These are phyloP conservation scores for Drosophila simulans DNA, from an alignment of 1,140 invertebrate genomes.

Conservation along the genomic window DNA sequence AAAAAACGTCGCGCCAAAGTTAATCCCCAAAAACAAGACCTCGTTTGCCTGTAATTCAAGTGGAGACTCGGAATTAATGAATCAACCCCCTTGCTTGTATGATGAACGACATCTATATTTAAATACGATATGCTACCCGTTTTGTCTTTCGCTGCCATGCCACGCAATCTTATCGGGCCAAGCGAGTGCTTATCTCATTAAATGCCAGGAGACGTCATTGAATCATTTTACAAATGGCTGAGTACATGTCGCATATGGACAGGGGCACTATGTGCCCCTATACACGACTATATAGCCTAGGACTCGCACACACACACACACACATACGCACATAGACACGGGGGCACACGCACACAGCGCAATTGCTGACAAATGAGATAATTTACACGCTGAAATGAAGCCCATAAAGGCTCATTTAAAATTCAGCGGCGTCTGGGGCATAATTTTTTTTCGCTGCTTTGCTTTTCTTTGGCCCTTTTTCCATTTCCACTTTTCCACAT, in stretches of 20 bases:
- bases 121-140: slow-evolving; percentile 37
- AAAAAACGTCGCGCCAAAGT: not conserved
- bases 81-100: slow-evolving; percentile 50
- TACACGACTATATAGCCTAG: slow-evolving; percentile 17
- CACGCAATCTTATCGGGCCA: slow-evolving; percentile 59
- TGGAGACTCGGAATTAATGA: slow-evolving; percentile 32
- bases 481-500: slow-evolving; percentile 3
- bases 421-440: slow-evolving; percentile 82
- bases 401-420: slow-evolving; percentile 83
- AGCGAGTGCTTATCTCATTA: slow-evolving; percentile 76
- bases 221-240: slow-evolving; percentile 80
- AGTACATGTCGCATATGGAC: slow-evolving; percentile 72
- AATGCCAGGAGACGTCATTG: slow-evolving; percentile 78
- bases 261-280: slow-evolving; percentile 14
- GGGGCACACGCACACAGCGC: slow-evolving; percentile 54
- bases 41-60: slow-evolving; percentile 9
- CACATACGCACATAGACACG: slow-evolving; percentile 34
- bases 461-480: slow-evolving; percentile 47
- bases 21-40: not conserved
- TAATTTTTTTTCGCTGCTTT: slow-evolving; percentile 74
- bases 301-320: slow-evolving; percentile 17
- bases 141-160: slow-evolving; percentile 45
- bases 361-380: slow-evolving; percentile 83
- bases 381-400: slow-evolving; percentile 83
- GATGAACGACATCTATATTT: slow-evolving; percentile 43